A percentile compares a stretch with the other conserved stretches of the same genome.
Evolutionary conservation across 1,140 invertebrate species (phyloP).

Genomic region (Agraylea sexmaculata): DNA sequence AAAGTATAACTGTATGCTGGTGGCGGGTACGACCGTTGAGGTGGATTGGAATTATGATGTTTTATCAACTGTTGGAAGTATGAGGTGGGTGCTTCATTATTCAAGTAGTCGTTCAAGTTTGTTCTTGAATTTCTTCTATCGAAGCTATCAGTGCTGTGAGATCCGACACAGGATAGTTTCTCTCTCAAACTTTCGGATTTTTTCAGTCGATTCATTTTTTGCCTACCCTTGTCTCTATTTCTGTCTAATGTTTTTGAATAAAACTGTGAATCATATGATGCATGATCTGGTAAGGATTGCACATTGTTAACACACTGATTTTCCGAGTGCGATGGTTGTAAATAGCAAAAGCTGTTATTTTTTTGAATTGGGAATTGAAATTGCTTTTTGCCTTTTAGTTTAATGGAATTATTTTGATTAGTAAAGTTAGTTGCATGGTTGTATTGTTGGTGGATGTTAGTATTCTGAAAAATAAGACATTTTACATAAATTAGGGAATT

Average conservation of each 20-base stretch:
- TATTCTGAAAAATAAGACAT: slow-evolving; percentile 37
- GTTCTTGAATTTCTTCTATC: slow-evolving; percentile 38
- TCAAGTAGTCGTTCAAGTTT: slow-evolving; percentile 34
- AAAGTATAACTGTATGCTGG: slow-evolving; percentile 30
- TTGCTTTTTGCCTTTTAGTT: slow-evolving; percentile 43
- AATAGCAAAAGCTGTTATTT: slow-evolving; percentile 54
- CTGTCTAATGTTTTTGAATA: slow-evolving; percentile 39
- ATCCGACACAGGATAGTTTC: slow-evolving; percentile 37
- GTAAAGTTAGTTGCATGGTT: slow-evolving; percentile 37
- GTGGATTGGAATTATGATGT: slow-evolving; percentile 37
- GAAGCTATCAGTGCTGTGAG: slow-evolving; percentile 30
- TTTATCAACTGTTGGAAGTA: slow-evolving; percentile 36
- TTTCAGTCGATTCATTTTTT: slow-evolving; percentile 33
- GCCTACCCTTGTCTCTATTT: slow-evolving; percentile 33
- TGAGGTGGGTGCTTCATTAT: slow-evolving; percentile 23
- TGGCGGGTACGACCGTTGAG: slow-evolving; percentile 30
- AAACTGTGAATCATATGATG: slow-evolving; percentile 30
- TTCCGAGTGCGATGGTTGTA: slow-evolving; percentile 41
- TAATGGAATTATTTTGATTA: slow-evolving; percentile 32
- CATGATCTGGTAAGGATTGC: slow-evolving; percentile 33
- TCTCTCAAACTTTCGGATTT: slow-evolving; percentile 38
- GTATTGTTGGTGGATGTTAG: slow-evolving; percentile 41
- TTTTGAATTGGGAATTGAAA: slow-evolving; percentile 52
- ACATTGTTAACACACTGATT: slow-evolving; percentile 31
- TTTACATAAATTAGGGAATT: too few relatives aligned